Percentiles rank a stretch among this genome's conserved stretches.
These are phyloP conservation scores for Drosophila teissieri DNA, from an alignment of 1,140 invertebrate genomes.

Conservation along the genomic window DNA sequence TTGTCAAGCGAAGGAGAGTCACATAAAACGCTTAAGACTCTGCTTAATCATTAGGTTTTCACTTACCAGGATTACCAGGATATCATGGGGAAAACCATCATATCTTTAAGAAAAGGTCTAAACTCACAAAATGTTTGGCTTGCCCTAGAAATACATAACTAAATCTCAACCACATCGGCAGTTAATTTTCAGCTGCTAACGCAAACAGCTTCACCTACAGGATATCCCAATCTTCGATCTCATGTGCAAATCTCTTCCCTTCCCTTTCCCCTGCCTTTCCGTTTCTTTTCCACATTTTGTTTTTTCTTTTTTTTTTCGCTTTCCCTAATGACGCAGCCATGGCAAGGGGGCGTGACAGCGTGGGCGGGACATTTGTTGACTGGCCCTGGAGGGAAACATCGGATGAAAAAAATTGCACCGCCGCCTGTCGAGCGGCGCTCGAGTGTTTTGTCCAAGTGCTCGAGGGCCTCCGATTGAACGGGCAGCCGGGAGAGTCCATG, in stretches of 20 bases:
- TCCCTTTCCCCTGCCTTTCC: neutral
- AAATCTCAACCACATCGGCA: neutral
- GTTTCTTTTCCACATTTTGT: neutral
- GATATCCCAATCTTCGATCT: conserved; percentile 6
- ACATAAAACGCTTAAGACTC: no score
- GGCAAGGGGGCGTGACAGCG: no score
- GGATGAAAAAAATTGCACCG: conserved; percentile 43
- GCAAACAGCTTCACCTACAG: neutral
- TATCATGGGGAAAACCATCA: no score
- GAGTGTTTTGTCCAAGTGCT: conserved; percentile 68
- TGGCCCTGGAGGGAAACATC: conserved; percentile 68
- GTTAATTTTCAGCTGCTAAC: neutral
- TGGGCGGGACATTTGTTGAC: conserved; percentile 59
- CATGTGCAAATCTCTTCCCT: neutral
- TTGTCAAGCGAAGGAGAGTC: no score
- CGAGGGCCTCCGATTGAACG: conserved; percentile 43
- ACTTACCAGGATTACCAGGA: no score
- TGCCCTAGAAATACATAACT: no score
- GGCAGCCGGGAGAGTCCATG: neutral
- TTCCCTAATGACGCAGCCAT: conserved; percentile 67
- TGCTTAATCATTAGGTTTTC: no score
- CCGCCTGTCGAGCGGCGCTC: conserved; percentile 46
- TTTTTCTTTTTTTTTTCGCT: conserved; percentile 21
- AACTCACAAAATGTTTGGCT: no score
- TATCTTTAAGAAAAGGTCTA: no score